Percentiles rank a stretch among this genome's conserved stretches.
phyloP scores from a whole-genome alignment of 2,888 invertebrate species.

The Thyatira batis region DNA sequence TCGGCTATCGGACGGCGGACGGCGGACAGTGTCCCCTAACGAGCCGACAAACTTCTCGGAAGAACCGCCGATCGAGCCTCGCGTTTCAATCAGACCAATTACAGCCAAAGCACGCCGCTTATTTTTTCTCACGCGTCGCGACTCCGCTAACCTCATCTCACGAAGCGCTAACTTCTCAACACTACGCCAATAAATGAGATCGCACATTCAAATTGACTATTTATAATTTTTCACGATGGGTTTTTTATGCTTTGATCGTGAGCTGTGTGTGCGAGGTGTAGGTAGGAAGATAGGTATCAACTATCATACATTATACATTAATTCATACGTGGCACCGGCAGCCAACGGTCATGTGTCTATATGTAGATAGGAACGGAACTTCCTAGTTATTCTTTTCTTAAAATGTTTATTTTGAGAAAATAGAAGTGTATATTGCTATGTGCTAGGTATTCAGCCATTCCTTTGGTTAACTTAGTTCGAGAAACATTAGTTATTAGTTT shows the following conservation, averaged over 20 bases:
- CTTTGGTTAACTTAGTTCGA: too few relatives aligned
- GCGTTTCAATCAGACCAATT: slow-evolving; percentile 81
- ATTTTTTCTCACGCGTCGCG: slow-evolving; percentile 64
- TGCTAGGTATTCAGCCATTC: too few relatives aligned
- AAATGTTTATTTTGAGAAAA: too few relatives aligned
- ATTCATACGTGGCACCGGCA: neutral
- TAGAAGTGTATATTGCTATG: too few relatives aligned
- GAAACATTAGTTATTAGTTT: too few relatives aligned
- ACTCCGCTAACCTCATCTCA: slow-evolving; percentile 36
- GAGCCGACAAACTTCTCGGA: slow-evolving; percentile 71
- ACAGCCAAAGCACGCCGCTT: slow-evolving; percentile 65
- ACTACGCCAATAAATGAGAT: slow-evolving; percentile 40
- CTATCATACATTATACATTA: neutral
- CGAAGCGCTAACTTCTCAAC: slow-evolving; percentile 17
- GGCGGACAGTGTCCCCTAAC: slow-evolving; percentile 69
- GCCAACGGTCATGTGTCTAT: neutral
- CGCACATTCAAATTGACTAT: slow-evolving; percentile 41
- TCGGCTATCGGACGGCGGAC: too few relatives aligned
- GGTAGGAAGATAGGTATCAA: neutral
- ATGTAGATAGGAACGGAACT: too few relatives aligned
- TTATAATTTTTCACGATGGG: slow-evolving; percentile 40
- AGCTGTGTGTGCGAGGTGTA: slow-evolving; percentile 11
- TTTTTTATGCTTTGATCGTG: slow-evolving; percentile 37
- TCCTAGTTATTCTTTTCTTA: too few relatives aligned
- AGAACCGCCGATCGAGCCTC: slow-evolving; percentile 61